Conservation (phyloP, 2,797 vertebrate genomes). For the Decapterus maruadsi region DNA sequence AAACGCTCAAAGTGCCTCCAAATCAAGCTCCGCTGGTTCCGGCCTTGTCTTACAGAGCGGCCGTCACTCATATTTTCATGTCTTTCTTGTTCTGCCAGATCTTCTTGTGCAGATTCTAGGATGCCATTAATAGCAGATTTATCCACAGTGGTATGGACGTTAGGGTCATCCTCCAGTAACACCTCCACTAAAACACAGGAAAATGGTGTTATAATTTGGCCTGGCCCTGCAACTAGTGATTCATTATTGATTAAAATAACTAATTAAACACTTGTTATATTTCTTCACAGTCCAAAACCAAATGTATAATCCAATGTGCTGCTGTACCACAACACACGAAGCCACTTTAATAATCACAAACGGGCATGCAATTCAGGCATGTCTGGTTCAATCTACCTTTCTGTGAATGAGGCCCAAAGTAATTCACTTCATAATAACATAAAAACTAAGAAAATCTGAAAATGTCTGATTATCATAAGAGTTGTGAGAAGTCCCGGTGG, state of each 20-base stretch:
- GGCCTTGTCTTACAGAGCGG: conserved; percentile 30
- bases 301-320: too few relatives aligned
- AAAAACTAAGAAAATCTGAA: too few relatives aligned
- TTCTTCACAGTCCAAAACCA: not conserved
- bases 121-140: conserved; percentile 61
- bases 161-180: conserved; percentile 68
- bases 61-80: conserved; percentile 12
- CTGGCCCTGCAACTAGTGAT: accelerated
- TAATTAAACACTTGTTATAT: not conserved
- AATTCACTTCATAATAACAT: too few relatives aligned
- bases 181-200: conserved; percentile 69
- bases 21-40: conserved; percentile 71
- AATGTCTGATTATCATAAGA: too few relatives aligned
- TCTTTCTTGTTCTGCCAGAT: conserved; percentile 4
- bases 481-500: too few relatives aligned
- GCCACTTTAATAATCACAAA: too few relatives aligned
- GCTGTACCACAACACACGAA: too few relatives aligned
- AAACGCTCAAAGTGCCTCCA: conserved; percentile 79
- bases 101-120: conserved; percentile 44
- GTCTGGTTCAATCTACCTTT: too few relatives aligned
- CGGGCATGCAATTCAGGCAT: too few relatives aligned
- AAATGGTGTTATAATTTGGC: not conserved
- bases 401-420: too few relatives aligned
- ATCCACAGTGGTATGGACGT: conserved; percentile 38
- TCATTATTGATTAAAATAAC: not conserved